Base-by-base conservation (phyloP, 35 echinoderm and acorn worm species). In the Ptychodera flava region DNA sequence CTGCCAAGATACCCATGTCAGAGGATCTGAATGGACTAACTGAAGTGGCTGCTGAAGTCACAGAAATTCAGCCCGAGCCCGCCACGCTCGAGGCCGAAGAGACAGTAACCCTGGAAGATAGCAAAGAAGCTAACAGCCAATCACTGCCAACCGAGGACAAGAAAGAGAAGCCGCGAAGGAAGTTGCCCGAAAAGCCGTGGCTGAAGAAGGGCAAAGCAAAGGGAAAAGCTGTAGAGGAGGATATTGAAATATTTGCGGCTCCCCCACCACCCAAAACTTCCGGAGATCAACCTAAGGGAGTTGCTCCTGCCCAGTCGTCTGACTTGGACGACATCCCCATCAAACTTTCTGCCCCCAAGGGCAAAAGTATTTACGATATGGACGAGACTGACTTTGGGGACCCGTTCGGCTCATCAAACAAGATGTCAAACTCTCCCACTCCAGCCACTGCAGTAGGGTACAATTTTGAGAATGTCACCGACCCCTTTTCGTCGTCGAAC, bases 311-410 rank as follows among this genome's bases (percentile, higher is more conserved):
- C 6, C 45, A 64, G 22, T 22, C 45, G 6, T 64, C 45, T 64
- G 6, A 12, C 22, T 12, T 64, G 6, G 45, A 64, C 45, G 45
- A 64, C 22, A 64, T 64, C 22, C 45, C 45, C 6, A 64, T 64
- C 22, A 6, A 64, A 64, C 6, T 22, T 64, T 6, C 22, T 64
- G 45, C 45, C 22, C 45, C 45, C 6, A 64, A 64, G 6, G 38
- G 90, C 15, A 89, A 95, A 38, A 95, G 84, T 78, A 95, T 95
- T 33, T 95, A 92, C 16, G 87, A 95, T 33, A 78, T 95, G 1
- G 89, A 52, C 76, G 93, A 95, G 0, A 90, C 91, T 27, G 93
- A 95, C 35, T 16, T 95, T 0, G 83, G 78, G 78, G 83, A 91
- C 34, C 89, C 89, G 1, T 92, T 92, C n/a, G 87, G 82, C 37